These are phyloP conservation scores for Syngnathoides biaculeatus DNA, from an alignment of 2,113 vertebrate species.

Conservation along the genomic window DNA sequence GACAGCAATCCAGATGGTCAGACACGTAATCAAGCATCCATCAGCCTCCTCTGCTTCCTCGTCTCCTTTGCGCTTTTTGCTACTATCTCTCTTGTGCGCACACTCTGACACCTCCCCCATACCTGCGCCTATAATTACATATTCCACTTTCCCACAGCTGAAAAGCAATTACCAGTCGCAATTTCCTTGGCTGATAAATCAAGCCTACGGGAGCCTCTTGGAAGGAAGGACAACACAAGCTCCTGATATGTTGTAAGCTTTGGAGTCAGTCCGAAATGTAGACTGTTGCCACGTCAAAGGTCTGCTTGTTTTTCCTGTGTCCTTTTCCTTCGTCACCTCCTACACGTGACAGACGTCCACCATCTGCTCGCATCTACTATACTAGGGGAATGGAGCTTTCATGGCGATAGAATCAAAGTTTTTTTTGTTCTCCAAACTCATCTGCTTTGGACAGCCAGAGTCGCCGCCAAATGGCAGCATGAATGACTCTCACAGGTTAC, in stretches of 20 bases:
- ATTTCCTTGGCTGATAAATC: conserved; percentile 47
- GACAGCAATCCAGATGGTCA: conserved; percentile 72
- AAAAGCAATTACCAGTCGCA: conserved; percentile 38
- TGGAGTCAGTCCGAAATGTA: conserved; percentile 29
- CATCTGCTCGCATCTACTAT: conserved; percentile 55
- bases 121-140: conserved; percentile 54
- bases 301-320: conserved; percentile 44
- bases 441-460: conserved; percentile 34
- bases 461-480: conserved; percentile 17
- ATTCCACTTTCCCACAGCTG: conserved; percentile 38
- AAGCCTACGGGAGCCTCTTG: conserved; percentile 26
- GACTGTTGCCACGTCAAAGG: conserved; percentile 33
- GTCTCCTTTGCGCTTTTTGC: conserved; percentile 49
- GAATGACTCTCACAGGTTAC: conserved; percentile 9
- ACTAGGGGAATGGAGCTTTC: conserved; percentile 41
- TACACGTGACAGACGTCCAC: conserved; percentile 59
- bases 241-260: conserved; percentile 20
- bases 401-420: conserved; percentile 52
- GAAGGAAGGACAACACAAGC: conserved; percentile 26
- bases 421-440: conserved; percentile 37
- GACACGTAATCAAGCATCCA: conserved; percentile 64
- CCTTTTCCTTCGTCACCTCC: conserved; percentile 27
- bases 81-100: conserved; percentile 45
- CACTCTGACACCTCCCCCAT: conserved; percentile 55
- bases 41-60: conserved; percentile 57